Percentiles rank a stretch among this genome's conserved stretches.
Conservation (phyloP, 2,888 invertebrate genomes). For the Euphydryas editha region DNA sequence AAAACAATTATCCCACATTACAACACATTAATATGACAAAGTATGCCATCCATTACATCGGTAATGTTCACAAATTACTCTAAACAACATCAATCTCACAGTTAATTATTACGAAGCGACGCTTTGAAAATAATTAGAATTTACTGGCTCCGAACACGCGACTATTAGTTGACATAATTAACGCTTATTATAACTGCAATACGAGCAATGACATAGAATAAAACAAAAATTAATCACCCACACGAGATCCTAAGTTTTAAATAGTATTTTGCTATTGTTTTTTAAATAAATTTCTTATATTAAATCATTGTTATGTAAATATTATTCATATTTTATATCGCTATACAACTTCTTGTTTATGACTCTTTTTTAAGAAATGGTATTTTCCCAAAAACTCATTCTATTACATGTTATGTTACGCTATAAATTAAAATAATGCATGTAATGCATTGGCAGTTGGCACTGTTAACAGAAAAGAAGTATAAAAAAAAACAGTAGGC, state of each 20-base stretch:
- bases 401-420: too few relatives aligned
- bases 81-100: conserved; percentile 47
- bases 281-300: background rate
- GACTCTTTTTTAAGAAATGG: too few relatives aligned
- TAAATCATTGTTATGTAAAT: too few relatives aligned
- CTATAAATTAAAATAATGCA: too few relatives aligned
- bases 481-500: too few relatives aligned
- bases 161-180: conserved; percentile 4
- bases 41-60: conserved; percentile 23
- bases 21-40: conserved; percentile 21
- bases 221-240: background rate
- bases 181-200: background rate
- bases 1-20: conserved; percentile 18
- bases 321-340: too few relatives aligned
- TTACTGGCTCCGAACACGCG: conserved; percentile 20
- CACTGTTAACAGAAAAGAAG: too few relatives aligned
- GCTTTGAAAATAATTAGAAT: conserved; percentile 34
- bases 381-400: too few relatives aligned
- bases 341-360: too few relatives aligned
- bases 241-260: background rate
- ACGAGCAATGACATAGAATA: background rate
- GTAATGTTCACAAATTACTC: conserved; percentile 40
- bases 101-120: conserved; percentile 40
- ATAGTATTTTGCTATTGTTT: too few relatives aligned
- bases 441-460: too few relatives aligned